Evolutionary conservation across 1,140 invertebrate genomes (phyloP), one percentile per base, ranked within the genome.

Genomic region (Papilio helenus): DNA sequence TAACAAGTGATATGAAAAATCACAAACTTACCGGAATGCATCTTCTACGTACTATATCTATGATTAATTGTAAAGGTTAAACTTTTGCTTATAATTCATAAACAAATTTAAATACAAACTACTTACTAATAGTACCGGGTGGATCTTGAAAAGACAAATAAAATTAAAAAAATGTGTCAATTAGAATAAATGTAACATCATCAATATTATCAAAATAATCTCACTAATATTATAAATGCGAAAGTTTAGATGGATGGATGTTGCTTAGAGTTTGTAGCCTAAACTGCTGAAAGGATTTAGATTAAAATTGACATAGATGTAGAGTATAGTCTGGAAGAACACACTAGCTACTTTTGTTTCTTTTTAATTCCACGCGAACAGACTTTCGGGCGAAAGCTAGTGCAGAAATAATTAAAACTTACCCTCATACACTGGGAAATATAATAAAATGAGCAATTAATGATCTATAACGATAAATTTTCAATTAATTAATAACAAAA

Each of bases 1-100:
- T n/a, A 2, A 0, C 2, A 20, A n/a, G 4, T 55, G 18, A 9
- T 55, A n/a, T 49, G 1, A 16, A 55, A 8, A 55, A 55, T n/a
- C 20, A n/a, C n/a, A 55, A 55, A 65, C 61, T 4, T 34, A 65
- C 61, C 23, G 61, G 61, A 34, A 26, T 29, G 14, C 61, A 65
- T 65, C 14, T 65, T 65, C 61, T 65, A 26, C 61, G 61, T 65
- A 65, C 26, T 29, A 65, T 65, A 65, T 65, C 61, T 65, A 65
- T 26, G 18, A 65, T 3, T 16, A 29, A 65, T 26, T 0, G 5
- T 9, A 61, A 23, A 29, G 12, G 18, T 34, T 65, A 65, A 0
- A 14, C 1, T 12, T 29, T 5, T 29, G 12, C 2, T 16, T 65
- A 29, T 16, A 29, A 65, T 29, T 26, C 4, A 26, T 16, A 16